Percentiles rank a stretch among this genome's conserved stretches.
Evolutionary conservation across 2,888 invertebrate species (phyloP).

Genomic region (Nymphalis polychloros): DNA sequence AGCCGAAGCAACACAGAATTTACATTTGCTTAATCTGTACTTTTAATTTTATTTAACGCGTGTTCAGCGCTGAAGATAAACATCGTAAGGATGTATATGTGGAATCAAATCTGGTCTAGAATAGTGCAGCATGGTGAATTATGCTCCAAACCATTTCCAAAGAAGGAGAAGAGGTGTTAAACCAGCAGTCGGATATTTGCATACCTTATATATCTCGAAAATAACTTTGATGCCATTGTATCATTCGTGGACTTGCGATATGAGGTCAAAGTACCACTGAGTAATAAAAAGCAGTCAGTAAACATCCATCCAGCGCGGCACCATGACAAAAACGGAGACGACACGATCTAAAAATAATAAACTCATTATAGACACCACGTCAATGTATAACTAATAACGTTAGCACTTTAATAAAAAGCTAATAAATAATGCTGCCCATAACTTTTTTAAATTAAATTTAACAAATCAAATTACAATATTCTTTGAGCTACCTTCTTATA

Average conservation of each 20-base stretch:
- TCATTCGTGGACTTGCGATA: constrained; percentile 81
- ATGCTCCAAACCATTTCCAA: too few relatives aligned
- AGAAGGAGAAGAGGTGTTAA: too few relatives aligned
- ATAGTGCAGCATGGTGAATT: too few relatives aligned
- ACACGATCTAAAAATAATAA: constrained; percentile 67
- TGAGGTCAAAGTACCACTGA: constrained; percentile 85
- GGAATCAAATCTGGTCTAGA: too few relatives aligned
- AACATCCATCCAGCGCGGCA: constrained; percentile 84
- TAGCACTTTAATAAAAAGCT: too few relatives aligned
- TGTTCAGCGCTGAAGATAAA: too few relatives aligned
- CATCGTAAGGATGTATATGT: too few relatives aligned
- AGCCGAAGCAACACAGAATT: too few relatives aligned
- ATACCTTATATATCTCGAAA: constrained; percentile 84
- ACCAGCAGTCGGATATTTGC: not conserved
- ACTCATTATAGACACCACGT: not conserved
- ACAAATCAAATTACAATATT: not conserved
- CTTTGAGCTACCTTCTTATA: not conserved
- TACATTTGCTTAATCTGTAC: too few relatives aligned
- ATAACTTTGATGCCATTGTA: constrained; percentile 80
- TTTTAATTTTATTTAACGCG: too few relatives aligned
- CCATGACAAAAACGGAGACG: constrained; percentile 82
- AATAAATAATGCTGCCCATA: too few relatives aligned
- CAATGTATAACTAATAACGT: not conserved
- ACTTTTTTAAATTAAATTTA: not conserved
- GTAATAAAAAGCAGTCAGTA: constrained; percentile 85